phyloP scores from a whole-genome alignment of 2,797 vertebrate genomes.

The Amphiprion clarkii region DNA sequence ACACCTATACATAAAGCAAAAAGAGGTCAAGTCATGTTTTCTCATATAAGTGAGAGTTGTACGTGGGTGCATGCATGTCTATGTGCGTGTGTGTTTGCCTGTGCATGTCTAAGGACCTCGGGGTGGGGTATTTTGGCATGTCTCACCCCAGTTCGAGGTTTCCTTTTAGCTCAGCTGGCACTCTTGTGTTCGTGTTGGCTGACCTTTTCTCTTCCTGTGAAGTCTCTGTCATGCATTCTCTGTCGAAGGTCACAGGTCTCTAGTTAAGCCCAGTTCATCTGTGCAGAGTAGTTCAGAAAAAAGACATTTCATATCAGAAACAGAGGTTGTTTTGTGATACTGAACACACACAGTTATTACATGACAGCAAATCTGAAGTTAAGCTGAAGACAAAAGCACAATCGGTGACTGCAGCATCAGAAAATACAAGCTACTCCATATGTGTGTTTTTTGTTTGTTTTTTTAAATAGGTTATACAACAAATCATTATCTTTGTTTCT shows the following conservation, averaged over 20 bases:
- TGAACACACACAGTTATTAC: neutral
- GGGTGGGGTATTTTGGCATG: conserved; percentile 72
- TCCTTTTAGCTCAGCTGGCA: conserved; percentile 70
- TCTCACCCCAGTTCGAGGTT: conserved; percentile 78
- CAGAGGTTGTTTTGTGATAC: neutral
- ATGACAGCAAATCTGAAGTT: neutral
- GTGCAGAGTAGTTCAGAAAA: conserved; percentile 6
- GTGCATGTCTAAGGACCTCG: conserved; percentile 39
- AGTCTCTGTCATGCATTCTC: conserved; percentile 68
- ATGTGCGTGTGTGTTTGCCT: conserved; percentile 23
- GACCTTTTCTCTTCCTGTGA: conserved; percentile 78
- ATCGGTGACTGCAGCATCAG: neutral
- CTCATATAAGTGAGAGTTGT: conserved; percentile 38
- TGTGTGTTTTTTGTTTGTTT: too few species aligned
- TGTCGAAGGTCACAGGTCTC: conserved; percentile 64
- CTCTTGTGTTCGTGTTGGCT: conserved; percentile 73
- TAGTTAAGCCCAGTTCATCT: conserved; percentile 2
- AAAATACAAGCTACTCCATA: too few species aligned
- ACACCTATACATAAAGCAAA: conserved; percentile 39
- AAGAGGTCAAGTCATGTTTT: conserved; percentile 63
- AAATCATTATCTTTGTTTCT: neutral
- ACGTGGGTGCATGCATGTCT: conserved; percentile 15
- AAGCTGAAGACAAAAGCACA: neutral
- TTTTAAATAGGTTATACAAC: too few species aligned
- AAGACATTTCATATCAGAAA: neutral